Conservation (phyloP, 2,113 vertebrate species). For the Elaphurus davidianus region DNA sequence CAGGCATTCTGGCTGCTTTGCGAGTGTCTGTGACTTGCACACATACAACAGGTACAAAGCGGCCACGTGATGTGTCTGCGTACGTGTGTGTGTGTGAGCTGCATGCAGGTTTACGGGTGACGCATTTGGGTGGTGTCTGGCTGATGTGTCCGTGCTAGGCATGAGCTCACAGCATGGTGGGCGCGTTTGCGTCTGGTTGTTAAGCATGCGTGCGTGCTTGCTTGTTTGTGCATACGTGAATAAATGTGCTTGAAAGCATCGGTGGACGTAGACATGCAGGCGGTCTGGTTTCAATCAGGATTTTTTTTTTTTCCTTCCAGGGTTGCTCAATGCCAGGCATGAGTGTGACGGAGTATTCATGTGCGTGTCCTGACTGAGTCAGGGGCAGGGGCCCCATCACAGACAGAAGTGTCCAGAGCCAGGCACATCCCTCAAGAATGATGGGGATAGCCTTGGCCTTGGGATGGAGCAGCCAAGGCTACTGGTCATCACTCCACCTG, state of each 20-base stretch:
- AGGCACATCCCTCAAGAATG: not conserved
- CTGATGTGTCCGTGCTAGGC: fast-evolving
- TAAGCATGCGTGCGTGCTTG: not conserved
- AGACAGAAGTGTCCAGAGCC: not conserved
- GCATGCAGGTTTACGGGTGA: fast-evolving
- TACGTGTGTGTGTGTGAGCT: not conserved
- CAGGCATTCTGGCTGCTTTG: no score
- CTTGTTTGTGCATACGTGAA: not conserved
- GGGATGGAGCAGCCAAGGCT: not conserved
- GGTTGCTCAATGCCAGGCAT: not conserved
- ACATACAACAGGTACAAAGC: fast-evolving
- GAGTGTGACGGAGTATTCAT: not conserved
- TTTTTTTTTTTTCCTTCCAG: not conserved
- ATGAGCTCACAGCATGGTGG: not conserved
- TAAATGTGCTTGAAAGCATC: not conserved
- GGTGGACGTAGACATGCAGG: not conserved
- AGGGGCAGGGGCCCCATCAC: no score
- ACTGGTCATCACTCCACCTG: no score
- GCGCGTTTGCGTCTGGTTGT: not conserved
- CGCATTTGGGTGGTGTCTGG: no score
- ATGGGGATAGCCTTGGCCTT: not conserved
- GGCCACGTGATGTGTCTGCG: not conserved
- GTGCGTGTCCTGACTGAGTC: not conserved
- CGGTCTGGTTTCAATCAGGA: not conserved
- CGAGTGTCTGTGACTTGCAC: fast-evolving